Base-by-base conservation (phyloP, 2,888 invertebrate genomes). In the Lepas anatifera region DNA sequence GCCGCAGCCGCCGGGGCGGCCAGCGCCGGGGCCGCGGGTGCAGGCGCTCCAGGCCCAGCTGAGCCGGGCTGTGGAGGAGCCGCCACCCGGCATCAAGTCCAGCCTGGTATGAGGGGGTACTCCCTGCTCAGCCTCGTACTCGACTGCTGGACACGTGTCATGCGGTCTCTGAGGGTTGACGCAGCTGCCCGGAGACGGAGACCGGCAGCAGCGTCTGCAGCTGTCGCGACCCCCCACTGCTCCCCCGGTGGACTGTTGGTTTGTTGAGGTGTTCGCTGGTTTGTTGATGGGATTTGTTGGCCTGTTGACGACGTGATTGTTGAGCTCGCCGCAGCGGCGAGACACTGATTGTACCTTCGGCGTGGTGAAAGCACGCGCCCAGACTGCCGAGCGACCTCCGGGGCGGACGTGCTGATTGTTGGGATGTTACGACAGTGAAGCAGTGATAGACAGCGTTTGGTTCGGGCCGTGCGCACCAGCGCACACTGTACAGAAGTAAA, bases 1-100 rank as follows among this genome's bases (percentile, higher is more conserved):
- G 77, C 75, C 50, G 79, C 77, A 70, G 79, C 77, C 50, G 78
- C 77, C 64, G 77, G 13, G 74, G 78, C 78, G 72, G 66, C 63
- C 78, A 76, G 63, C 77, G 68, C 63, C 67, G 76, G 46, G 75
- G 74, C 66, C 76, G 76, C 63, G 46, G 67, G 35, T 39, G 72
- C 29, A 69, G 74, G 71, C 72, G 71, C 76, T 74, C 67, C 77
- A 76, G 70, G 75, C 73, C 73, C 70, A 73, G 74, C 82, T 82
- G 74, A 76, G 73, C 68, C 81, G 76, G 63, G 73, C 82, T 73
- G 81, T 81, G 70, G 74, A 75, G 73, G 74, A 48, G 8, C 25
- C 32, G 32, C 25, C 58, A 29, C 16, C 32, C 58, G 58, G 58
- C 58, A 58, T 58, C 58, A 58, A 32, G 32, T 58, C 58, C 58